Percentiles rank a stretch among this genome's conserved stretches.
Conservation (phyloP, 2,797 vertebrate genomes). For the Passerculus sandwichensis region DNA sequence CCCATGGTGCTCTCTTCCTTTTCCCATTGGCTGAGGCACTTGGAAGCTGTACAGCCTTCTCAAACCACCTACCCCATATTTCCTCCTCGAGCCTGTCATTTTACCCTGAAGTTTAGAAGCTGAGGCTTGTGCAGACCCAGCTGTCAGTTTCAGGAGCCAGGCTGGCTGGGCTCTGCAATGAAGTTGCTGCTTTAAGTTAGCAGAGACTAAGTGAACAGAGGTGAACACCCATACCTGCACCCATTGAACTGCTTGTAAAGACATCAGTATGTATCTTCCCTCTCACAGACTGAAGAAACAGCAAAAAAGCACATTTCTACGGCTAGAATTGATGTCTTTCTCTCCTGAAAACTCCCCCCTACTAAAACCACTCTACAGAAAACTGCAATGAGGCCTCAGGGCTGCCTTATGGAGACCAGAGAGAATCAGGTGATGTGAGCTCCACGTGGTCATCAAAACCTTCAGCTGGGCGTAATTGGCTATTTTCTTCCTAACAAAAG, state of each 20-base stretch:
- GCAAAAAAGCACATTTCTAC: accelerated
- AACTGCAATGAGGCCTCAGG: accelerated
- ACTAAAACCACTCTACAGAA: accelerated
- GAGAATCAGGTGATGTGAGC: background rate
- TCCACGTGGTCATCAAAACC: background rate
- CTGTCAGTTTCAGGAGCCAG: background rate
- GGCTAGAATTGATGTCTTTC: accelerated
- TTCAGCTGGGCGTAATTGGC: background rate
- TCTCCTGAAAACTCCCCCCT: accelerated
- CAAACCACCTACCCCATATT: accelerated
- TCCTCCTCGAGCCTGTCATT: accelerated
- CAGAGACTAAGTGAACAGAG: background rate
- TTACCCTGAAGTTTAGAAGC: background rate
- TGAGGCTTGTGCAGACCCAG: background rate
- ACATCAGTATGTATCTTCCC: background rate
- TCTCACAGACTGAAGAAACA: accelerated
- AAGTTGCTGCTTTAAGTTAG: background rate
- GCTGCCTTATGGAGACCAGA: background rate
- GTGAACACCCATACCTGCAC: background rate
- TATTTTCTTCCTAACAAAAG: background rate
- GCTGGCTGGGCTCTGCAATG: background rate
- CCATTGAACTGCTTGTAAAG: accelerated
- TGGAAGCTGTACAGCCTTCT: background rate
- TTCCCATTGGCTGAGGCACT: background rate
- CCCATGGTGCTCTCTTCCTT: accelerated